These are phyloP conservation scores for Patella ulyssiponensis DNA, from an alignment of 2,888 invertebrate species.

Conservation along the genomic window DNA sequence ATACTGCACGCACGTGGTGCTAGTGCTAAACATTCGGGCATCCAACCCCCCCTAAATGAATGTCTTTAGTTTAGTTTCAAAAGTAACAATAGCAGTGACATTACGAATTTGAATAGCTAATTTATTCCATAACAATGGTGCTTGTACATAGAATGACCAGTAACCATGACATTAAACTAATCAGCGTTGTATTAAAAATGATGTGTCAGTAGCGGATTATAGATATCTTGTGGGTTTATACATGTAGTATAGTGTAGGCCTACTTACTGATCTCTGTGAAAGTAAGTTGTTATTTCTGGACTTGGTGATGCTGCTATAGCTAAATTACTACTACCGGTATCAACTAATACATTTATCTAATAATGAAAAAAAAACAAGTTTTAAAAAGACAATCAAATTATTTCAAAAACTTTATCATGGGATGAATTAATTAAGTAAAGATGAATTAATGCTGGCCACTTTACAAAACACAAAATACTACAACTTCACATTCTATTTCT, in stretches of 20 bases:
- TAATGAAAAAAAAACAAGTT: constrained; percentile 48
- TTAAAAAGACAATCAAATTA: no score
- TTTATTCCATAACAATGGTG: no score
- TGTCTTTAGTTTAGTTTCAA: neutral
- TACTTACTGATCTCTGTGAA: constrained; percentile 63
- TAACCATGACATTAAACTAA: neutral
- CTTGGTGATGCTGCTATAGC: constrained; percentile 77
- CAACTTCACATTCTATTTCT: no score
- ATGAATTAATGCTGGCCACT: no score
- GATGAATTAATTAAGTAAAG: no score
- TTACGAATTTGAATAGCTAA: no score
- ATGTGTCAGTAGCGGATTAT: no score
- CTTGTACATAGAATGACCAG: neutral
- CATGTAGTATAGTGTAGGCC: neutral
- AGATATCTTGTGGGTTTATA: neutral
- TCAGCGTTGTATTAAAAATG: neutral
- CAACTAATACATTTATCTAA: constrained; percentile 78
- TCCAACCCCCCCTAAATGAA: no score
- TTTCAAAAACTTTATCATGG: no score
- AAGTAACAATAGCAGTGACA: neutral
- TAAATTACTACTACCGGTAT: constrained; percentile 80
- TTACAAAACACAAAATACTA: no score
- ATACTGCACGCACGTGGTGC: no score
- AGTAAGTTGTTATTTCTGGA: constrained; percentile 72
- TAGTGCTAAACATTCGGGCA: no score